Conservation (phyloP, 2,797 vertebrate species). For the Eulemur rubriventer region DNA sequence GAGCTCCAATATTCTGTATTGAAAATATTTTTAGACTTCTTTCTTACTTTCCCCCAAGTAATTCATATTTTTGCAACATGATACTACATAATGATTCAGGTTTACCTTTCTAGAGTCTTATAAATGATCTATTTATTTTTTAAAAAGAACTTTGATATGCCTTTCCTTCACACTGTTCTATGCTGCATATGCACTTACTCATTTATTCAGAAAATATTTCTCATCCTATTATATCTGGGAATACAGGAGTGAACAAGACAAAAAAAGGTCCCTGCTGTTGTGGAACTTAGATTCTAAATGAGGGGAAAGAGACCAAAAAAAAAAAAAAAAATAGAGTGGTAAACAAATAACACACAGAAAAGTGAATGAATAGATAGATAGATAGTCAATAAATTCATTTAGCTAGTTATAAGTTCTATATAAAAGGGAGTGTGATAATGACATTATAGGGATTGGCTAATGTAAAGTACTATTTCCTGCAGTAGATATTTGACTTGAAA, state of each 20-base stretch:
- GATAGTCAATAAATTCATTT: not conserved
- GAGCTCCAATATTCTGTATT: not conserved
- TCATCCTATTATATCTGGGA: not conserved
- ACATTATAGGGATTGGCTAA: not conserved
- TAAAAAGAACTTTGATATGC: not conserved
- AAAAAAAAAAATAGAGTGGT: not conserved
- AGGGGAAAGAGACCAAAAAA: not conserved
- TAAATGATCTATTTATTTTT: not conserved
- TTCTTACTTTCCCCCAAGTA: not conserved
- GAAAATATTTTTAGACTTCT: not conserved
- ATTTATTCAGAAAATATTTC: conserved; percentile 35
- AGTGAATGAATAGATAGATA: not conserved
- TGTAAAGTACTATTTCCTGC: not conserved
- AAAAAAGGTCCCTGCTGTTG: not conserved
- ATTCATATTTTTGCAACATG: not conserved
- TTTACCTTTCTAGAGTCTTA: not conserved
- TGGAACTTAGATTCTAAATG: not conserved
- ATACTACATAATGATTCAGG: not conserved
- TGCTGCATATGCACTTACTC: not conserved
- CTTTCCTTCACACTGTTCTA: not conserved
- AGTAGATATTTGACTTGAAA: not conserved
- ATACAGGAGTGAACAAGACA: not conserved
- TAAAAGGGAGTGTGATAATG: not conserved
- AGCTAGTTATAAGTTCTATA: not conserved
- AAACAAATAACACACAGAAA: not conserved